Percentiles rank a stretch among this genome's conserved stretches.
Evolutionary conservation across 2,797 vertebrate species (phyloP).

Genomic region (Scleropages formosus): DNA sequence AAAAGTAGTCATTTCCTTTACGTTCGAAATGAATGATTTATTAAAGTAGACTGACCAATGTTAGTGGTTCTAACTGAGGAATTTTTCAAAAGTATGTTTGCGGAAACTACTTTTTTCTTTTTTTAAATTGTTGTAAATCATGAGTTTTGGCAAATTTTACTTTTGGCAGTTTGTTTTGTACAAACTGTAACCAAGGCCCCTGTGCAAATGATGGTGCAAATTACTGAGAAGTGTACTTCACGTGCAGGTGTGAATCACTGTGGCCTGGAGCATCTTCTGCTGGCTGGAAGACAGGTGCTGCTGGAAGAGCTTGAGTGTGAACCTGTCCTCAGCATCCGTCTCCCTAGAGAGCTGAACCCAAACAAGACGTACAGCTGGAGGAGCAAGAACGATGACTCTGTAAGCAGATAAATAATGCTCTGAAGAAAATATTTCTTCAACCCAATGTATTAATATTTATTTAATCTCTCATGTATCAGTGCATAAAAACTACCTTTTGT

Average conservation of each 20-base stretch:
- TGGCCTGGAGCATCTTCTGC: slow-evolving; percentile 85
- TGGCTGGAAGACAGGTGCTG: slow-evolving; percentile 86
- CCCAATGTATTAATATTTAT: too few relatives aligned
- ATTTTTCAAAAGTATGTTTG: not conserved
- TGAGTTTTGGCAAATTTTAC: too few relatives aligned
- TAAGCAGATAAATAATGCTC: slow-evolving; percentile 55
- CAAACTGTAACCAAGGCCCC: not conserved
- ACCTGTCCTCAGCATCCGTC: slow-evolving; percentile 72
- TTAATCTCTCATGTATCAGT: not conserved
- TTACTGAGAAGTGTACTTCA: not conserved
- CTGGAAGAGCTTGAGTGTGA: slow-evolving; percentile 88
- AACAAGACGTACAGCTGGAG: slow-evolving; percentile 98
- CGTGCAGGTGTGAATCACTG: slow-evolving; percentile 66
- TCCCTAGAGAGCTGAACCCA: slow-evolving; percentile 85
- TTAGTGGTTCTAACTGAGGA: not conserved
- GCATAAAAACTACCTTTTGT: not conserved
- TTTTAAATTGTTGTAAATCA: too few relatives aligned
- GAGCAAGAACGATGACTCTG: slow-evolving; percentile 89
- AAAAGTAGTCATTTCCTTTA: not conserved
- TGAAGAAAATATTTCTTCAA: not conserved
- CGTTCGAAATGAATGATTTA: not conserved
- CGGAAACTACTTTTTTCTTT: too few relatives aligned
- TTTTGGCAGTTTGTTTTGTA: not conserved
- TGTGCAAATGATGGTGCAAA: not conserved
- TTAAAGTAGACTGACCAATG: too few relatives aligned